Evolutionary conservation across 2,797 vertebrate species (phyloP), one percentile per base, ranked within the genome.

Genomic region (Platalea minor): DNA sequence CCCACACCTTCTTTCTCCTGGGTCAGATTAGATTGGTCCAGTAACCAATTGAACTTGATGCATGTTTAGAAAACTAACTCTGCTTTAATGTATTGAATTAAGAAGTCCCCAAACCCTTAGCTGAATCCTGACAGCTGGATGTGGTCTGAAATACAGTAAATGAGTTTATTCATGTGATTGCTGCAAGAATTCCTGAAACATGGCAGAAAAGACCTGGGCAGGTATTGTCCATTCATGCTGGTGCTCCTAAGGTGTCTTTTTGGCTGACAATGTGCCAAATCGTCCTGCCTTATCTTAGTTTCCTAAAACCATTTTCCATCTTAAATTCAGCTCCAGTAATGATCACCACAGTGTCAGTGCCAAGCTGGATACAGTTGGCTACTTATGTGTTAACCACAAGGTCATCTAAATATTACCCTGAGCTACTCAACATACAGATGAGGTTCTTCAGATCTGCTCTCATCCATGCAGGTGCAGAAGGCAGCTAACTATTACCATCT

Each of bases 401-500:
- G 54, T 88, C 73, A 56, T 93, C 54, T 88, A 81, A 94, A 88
- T 91, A 72, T 37, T 76, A 35, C 92, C 92, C 23, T 79, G 73
- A 89, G 89, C 82, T 81, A 78, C 39, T 86, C 76, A 84, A 69
- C 25, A 7, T 61, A 57, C 63, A 84, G 73, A 72, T 91, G 81
- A 93, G 51, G 79, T 85, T 95, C 85, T 88, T 97, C 78, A 86
- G 92, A 76, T 85, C 88, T 95, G 63, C 76, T 94, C 46, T 94
- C 91, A 94, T 92, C 73, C 87, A 11, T 95, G 92, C 93, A 96
- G 95, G 91, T 96, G 93, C 95, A 96, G 93, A 95, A 96, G 89
- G 95, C 85, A 93, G 63, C 91, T 94, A 95, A 97, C 77, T 92
- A 60, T 85, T 94, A 85, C 95, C 96, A 96, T 96, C 95, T 97